A percentile compares a stretch with the other conserved stretches of the same genome.
Evolutionary conservation across 2,797 vertebrate species (phyloP).

Genomic region (Chloroceryle amazona): DNA sequence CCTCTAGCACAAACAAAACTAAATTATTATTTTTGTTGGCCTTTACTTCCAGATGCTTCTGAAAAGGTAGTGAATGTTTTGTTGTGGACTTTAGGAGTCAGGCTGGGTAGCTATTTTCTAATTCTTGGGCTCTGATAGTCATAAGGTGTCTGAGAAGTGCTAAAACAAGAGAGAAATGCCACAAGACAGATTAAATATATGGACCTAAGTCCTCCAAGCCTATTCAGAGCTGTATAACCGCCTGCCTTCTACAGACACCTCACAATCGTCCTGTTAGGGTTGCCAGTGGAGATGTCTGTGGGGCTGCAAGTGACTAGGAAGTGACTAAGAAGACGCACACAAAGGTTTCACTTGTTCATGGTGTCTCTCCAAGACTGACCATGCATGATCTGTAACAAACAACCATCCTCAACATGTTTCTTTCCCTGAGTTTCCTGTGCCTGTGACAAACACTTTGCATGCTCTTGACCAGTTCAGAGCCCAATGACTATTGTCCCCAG

Average conservation of each 20-base stretch:
- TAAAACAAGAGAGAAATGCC: background rate
- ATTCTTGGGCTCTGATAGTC: background rate
- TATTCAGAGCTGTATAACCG: background rate
- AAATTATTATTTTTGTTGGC: background rate
- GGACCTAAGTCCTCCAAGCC: background rate
- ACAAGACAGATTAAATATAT: background rate
- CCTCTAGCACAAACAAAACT: background rate
- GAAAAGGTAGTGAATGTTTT: background rate
- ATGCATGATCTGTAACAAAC: accelerated
- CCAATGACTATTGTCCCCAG: background rate
- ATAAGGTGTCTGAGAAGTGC: background rate
- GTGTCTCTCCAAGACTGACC: background rate
- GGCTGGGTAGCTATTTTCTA: background rate
- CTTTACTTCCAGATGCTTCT: background rate
- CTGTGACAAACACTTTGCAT: background rate
- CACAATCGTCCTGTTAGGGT: background rate
- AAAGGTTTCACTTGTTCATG: background rate
- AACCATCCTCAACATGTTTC: background rate
- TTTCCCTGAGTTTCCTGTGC: background rate
- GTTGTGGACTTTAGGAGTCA: background rate
- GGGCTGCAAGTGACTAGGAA: background rate
- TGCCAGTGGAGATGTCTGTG: background rate
- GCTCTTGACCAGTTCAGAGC: background rate
- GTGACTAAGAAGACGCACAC: background rate
- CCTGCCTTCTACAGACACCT: background rate